These are phyloP conservation scores for Hirtodrosophila histrioides DNA, from an alignment of 2,888 invertebrate species.

Conservation along the genomic window DNA sequence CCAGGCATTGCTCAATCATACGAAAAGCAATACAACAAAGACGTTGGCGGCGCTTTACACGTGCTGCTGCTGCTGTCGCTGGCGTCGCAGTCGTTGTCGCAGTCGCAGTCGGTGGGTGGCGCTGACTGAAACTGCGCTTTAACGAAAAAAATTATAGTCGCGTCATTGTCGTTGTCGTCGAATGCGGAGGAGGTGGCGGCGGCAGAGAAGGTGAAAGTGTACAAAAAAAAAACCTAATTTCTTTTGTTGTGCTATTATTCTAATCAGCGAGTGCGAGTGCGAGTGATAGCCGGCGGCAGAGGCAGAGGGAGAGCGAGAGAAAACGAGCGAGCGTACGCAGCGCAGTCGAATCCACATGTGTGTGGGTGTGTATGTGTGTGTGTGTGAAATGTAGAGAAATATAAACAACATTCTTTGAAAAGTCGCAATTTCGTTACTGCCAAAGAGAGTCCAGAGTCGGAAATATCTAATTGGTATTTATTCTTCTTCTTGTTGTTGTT, in stretches of 20 bases:
- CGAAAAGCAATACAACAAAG: slow-evolving; percentile 19
- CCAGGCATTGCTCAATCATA: slow-evolving; percentile 31
- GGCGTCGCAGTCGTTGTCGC: not conserved
- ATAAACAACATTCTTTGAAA: slow-evolving; percentile 47
- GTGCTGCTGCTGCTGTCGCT: slow-evolving; percentile 32
- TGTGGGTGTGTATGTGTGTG: not conserved
- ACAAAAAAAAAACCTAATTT: slow-evolving; percentile 32
- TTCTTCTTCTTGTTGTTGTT: slow-evolving; percentile 6
- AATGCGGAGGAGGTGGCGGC: not conserved
- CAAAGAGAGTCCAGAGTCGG: slow-evolving; percentile 24
- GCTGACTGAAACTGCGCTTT: slow-evolving; percentile 42
- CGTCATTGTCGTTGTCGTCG: slow-evolving; percentile 33
- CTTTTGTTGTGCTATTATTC: slow-evolving; percentile 56
- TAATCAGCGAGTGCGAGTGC: slow-evolving; percentile 32
- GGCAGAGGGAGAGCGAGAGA: not conserved
- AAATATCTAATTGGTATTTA: slow-evolving; percentile 58
- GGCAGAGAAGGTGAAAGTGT: slow-evolving; percentile 40
- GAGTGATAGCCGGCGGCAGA: not conserved
- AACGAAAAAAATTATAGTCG: slow-evolving; percentile 9
- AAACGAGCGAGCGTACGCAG: not conserved
- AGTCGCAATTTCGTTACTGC: slow-evolving; percentile 32
- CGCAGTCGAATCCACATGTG: slow-evolving; percentile 4
- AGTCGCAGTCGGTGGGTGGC: slow-evolving; percentile 34
- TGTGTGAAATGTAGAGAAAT: slow-evolving; percentile 14
- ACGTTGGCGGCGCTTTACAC: slow-evolving; percentile 34